Evolutionary conservation across 2,888 invertebrate species (phyloP).

Genomic region (Doris montereyensis): DNA sequence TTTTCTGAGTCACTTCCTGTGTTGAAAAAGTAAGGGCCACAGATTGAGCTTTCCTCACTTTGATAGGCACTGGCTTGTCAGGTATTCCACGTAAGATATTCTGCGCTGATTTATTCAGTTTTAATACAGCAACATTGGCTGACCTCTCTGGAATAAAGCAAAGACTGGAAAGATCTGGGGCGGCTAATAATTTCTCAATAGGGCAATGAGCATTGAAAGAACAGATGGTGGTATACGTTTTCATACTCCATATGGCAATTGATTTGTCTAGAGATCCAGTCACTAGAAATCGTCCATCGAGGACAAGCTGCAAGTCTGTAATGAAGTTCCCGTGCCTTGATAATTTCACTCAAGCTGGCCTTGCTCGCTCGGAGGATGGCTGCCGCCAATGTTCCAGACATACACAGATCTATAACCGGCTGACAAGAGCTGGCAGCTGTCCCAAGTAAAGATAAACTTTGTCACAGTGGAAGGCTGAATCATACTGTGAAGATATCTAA

Average conservation of each 20-base stretch:
- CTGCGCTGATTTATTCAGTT: constrained; percentile 51
- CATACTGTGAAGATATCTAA: constrained; percentile 31
- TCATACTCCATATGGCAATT: constrained; percentile 57
- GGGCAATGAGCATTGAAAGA: constrained; percentile 53
- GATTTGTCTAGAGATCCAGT: constrained; percentile 56
- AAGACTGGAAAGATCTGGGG: constrained; percentile 47
- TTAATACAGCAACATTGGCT: constrained; percentile 51
- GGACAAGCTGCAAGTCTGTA: constrained; percentile 51
- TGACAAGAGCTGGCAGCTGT: constrained; percentile 54
- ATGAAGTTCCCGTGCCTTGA: constrained; percentile 58
- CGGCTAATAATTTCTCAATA: constrained; percentile 49
- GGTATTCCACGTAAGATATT: constrained; percentile 39
- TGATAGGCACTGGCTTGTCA: constrained; percentile 43
- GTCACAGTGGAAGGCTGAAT: constrained; percentile 50
- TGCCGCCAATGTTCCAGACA: constrained; percentile 53
- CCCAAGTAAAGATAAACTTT: constrained; percentile 49
- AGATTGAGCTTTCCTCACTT: constrained; percentile 52
- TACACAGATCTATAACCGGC: constrained; percentile 58
- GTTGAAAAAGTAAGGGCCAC: constrained; percentile 57
- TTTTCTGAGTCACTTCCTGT: constrained; percentile 44
- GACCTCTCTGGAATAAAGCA: constrained; percentile 55
- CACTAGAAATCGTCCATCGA: constrained; percentile 52
- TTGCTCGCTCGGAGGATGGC: constrained; percentile 26
- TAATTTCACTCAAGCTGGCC: constrained; percentile 56
- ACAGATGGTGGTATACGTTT: constrained; percentile 50